Evolutionary conservation across 2,888 invertebrate species (phyloP), one percentile per base, ranked within the genome.

Genomic region (Limnephilus lunatus): DNA sequence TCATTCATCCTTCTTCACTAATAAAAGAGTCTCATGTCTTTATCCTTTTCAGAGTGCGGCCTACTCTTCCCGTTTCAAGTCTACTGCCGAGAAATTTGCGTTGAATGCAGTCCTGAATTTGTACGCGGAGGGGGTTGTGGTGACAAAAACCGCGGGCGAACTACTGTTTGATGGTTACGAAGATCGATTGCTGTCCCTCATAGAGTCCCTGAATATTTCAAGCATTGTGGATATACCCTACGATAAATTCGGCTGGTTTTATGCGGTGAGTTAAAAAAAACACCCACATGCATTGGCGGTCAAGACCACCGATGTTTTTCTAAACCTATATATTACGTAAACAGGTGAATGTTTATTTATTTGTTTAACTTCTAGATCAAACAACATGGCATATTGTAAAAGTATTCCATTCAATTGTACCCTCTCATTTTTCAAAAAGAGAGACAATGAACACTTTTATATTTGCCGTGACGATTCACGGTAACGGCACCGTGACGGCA

Each of bases 221-320:
- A 90, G 94, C 19, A 93, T 97, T 19, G 68, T 68, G 25, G 94
- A 95, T 1, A 96, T 98, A 94, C 98, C 98, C 0, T 98, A 96
- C 94, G 97, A 97, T 68, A 97, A 97, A 94, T 99, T 99, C 95
- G 99, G 98, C 15, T 98, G 98, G 98, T 98, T 99, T 94, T 97
- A 97, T 94, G 95, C 95, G 91, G 98, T 98, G 95, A 97, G 97
- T 96, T 31, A 83, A 32, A 93, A 32, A 12, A 32, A 32, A 39
- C 14, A 7, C 2, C 25, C 91, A 1, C 44, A 11, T 12, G 35
- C 35, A 35, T 35, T 35, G 35, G 35, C 35, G 35, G 35, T 35
- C 35, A 35, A 35, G 35, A 35, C 35, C 35, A 35, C 35, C 35
- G 35, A 35, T 35, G 4, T 35, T 35, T 35, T 35, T 35, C 35